Evolutionary conservation across 2,888 invertebrate species (phyloP), one percentile per base, ranked within the genome.

Genomic region (Coleophora flavipennella): DNA sequence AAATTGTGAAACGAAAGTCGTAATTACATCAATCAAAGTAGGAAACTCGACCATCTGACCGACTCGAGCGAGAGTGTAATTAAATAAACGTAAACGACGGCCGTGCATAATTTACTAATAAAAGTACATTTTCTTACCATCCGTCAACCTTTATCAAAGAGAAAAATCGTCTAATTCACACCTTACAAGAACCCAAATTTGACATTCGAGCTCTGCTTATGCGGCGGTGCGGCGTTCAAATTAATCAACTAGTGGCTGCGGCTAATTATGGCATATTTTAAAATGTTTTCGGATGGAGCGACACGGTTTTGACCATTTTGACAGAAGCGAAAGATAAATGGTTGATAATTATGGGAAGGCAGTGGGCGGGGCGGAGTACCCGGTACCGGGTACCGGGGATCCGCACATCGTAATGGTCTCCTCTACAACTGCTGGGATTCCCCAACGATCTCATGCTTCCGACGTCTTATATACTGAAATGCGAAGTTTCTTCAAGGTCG

Each of bases 231-330:
- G 34, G 37, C 33, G 56, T 49, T 61, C 68, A 57, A 63, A 76
- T 78, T 76, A 76, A 79, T 78, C 78, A 77, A 68, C 45, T 52
- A 54, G 55, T 42, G 11, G 29, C n/a, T 54, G 55, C 42, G 55
- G 55, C 58, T 73, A 77, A 77, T 77, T 73, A 74, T 71, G 74
- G 74, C 67, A 59, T 67, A 60, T 68, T 72, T 71, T 67, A 68
- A 69, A 75, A 74, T 76, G 72, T 73, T 80, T 76, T 76, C 57
- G 62, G 63, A 57, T 45, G 48, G 56, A 71, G 63, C 68, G 79
- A 81, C 80, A 81, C 65, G 70, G 72, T 83, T 83, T 81, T 80
- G 81, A 81, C 81, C 70, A 72, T 83, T 83, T 81, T 80, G 79
- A 80, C 80, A 77, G 73, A 71, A 65, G 68, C 52, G 58, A 57